These are phyloP conservation scores for Corythornis leucogaster DNA, from an alignment of 2,797 vertebrate genomes.

Conservation along the genomic window DNA sequence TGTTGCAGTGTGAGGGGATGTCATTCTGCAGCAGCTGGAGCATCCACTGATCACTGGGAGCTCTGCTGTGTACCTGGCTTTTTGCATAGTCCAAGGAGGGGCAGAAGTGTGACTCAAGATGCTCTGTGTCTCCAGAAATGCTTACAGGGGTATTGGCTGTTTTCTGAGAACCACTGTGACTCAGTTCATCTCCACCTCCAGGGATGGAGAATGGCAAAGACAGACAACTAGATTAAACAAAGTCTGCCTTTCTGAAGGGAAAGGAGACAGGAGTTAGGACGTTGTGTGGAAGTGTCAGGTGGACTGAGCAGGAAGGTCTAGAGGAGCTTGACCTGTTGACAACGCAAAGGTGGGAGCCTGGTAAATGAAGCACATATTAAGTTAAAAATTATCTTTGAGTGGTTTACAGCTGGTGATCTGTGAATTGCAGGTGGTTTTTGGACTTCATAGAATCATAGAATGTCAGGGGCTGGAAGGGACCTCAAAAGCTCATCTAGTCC, in stretches of 20 bases:
- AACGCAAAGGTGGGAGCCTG: not conserved
- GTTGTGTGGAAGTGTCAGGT: not conserved
- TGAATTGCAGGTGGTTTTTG: not conserved
- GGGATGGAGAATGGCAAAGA: not conserved
- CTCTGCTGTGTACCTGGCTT: not conserved
- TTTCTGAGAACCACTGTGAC: not conserved
- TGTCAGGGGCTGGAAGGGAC: no score
- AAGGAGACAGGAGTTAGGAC: not conserved
- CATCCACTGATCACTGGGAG: not conserved
- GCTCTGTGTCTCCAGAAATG: not conserved
- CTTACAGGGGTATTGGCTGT: accelerated
- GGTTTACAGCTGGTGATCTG: not conserved
- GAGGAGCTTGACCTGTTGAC: not conserved
- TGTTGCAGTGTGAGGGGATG: not conserved
- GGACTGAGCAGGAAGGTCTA: not conserved
- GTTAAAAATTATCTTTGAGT: not conserved
- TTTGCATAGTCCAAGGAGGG: not conserved
- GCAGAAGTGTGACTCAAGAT: not conserved
- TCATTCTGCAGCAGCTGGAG: not conserved
- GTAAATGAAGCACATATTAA: not conserved
- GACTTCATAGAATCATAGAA: not conserved
- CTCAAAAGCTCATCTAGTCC: no score
- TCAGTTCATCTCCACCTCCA: not conserved
- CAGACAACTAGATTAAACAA: not conserved
- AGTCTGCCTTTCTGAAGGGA: not conserved